A percentile compares a stretch with the other conserved stretches of the same genome.
phyloP scores from a whole-genome alignment of 2,888 invertebrate species.

The Campoplex capitator region DNA sequence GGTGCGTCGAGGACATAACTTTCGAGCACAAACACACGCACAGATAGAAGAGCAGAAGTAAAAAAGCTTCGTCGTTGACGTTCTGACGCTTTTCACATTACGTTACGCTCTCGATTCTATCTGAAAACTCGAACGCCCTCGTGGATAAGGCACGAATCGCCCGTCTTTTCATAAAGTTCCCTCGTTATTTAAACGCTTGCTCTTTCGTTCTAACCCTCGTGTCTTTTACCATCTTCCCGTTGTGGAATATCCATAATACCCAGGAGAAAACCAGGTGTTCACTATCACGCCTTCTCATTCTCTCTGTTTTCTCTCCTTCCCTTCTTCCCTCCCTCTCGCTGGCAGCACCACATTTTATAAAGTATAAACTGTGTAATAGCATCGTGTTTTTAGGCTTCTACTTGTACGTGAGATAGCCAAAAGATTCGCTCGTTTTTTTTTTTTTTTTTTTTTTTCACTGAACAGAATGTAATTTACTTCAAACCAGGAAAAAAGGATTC shows the following conservation, averaged over 20 bases:
- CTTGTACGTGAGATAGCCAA: not conserved
- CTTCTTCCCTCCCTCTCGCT: not conserved
- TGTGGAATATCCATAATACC: slow-evolving; percentile 30
- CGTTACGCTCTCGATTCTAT: slow-evolving; percentile 34
- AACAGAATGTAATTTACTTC: not conserved
- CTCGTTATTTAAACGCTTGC: slow-evolving; percentile 70
- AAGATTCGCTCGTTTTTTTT: not conserved
- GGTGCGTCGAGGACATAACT: slow-evolving; percentile 26
- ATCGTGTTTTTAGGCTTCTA: not conserved
- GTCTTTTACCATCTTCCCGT: slow-evolving; percentile 14
- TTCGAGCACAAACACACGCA: not conserved
- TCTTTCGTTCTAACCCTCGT: slow-evolving; percentile 54
- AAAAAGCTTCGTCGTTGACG: slow-evolving; percentile 25
- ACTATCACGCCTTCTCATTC: not conserved
- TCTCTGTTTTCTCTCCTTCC: not conserved
- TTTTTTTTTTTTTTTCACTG: not conserved
- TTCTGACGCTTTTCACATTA: slow-evolving; percentile 40
- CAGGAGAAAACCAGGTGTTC: slow-evolving; percentile 44
- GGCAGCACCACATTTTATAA: not conserved
- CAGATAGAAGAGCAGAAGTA: slow-evolving; percentile 7
- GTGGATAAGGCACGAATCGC: slow-evolving; percentile 45
- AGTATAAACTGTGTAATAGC: not conserved
- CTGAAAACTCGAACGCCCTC: slow-evolving; percentile 41
- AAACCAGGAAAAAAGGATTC: not conserved
- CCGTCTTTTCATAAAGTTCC: slow-evolving; percentile 72